Evolutionary conservation across 2,888 invertebrate genomes (phyloP).

Genomic region (Xylota sylvarum): DNA sequence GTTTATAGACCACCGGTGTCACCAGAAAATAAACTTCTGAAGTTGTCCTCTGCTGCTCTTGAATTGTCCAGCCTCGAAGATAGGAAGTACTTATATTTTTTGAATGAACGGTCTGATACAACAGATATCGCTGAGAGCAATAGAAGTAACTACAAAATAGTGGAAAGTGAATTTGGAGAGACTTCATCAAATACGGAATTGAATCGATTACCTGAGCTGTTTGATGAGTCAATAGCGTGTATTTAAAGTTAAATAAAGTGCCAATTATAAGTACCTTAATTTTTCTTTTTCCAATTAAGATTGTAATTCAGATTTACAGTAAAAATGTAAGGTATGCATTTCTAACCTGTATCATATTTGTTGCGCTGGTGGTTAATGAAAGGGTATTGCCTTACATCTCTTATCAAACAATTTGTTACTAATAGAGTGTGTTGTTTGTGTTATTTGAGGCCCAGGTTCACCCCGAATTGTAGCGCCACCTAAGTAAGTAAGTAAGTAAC

Average conservation of each 20-base stretch:
- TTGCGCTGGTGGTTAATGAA: no score
- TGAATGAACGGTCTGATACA: conserved; percentile 74
- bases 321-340: no score
- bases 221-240: conserved; percentile 78
- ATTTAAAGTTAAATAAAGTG: conserved; percentile 43
- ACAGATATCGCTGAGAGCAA: conserved; percentile 56
- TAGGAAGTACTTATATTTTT: conserved; percentile 78
- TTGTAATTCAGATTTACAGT: no score
- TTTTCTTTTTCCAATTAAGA: no score
- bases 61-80: conserved; percentile 79
- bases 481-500: no score
- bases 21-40: conserved; percentile 79
- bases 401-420: no score
- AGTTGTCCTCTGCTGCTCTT: conserved; percentile 79
- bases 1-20: conserved; percentile 75
- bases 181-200: conserved; percentile 78
- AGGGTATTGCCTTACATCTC: no score
- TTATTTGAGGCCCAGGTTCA: no score
- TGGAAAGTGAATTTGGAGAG: conserved; percentile 67
- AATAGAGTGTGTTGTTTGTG: no score
- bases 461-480: no score
- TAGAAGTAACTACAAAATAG: conserved; percentile 55
- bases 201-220: conserved; percentile 78
- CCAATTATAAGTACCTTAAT: not conserved
- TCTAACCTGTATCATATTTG: no score